Percentiles rank a stretch among this genome's conserved stretches.
Conservation (phyloP, 2,888 invertebrate genomes). For the Corbicula japonica region DNA sequence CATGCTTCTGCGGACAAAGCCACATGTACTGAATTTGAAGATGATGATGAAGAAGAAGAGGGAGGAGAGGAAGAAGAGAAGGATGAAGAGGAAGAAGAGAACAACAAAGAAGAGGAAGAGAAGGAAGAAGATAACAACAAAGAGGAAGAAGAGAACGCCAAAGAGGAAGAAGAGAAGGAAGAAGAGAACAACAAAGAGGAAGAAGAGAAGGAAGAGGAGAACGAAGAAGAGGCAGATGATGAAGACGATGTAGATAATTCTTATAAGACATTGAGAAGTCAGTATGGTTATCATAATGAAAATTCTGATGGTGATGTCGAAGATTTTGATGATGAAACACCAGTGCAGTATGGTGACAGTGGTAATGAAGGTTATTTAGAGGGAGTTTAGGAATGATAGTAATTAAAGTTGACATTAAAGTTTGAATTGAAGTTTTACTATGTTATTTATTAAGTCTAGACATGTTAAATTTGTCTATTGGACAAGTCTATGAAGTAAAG, state of each 20-base stretch:
- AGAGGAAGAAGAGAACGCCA: neutral
- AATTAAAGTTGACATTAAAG: too few species aligned
- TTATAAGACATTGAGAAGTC: neutral
- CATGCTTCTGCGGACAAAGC: too few species aligned
- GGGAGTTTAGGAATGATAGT: too few species aligned
- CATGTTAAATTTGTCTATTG: too few species aligned
- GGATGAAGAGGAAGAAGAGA: neutral
- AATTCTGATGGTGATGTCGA: neutral
- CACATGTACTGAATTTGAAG: neutral
- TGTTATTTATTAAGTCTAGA: too few species aligned
- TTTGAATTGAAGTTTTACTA: too few species aligned
- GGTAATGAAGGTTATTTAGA: too few species aligned
- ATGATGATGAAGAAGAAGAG: neutral
- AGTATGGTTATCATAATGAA: neutral
- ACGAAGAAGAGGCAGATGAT: constrained; percentile 6
- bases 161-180: neutral
- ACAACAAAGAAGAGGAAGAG: neutral
- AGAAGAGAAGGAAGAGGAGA: neutral
- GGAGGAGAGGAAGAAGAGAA: neutral
- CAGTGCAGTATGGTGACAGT: too few species aligned
- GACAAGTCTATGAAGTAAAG: too few species aligned
- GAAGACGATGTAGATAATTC: neutral
- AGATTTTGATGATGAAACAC: neutral
- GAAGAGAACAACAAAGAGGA: neutral
- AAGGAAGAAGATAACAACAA: neutral